These are phyloP conservation scores for Prionchulus punctatus DNA, from an alignment of 2,888 invertebrate genomes.

Conservation along the genomic window DNA sequence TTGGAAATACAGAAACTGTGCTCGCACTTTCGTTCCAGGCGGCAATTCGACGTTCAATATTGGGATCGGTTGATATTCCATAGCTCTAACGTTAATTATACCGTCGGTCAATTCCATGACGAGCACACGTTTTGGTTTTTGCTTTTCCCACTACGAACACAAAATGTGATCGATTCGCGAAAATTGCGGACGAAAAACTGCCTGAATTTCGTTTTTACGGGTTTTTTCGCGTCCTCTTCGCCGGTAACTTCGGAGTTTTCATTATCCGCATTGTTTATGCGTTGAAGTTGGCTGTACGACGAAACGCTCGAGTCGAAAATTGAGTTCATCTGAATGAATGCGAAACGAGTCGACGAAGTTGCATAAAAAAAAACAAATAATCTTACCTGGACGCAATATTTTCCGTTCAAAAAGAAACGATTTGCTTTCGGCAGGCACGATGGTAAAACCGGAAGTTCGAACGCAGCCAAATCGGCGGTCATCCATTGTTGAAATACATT, in stretches of 20 bases:
- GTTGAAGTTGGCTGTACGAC: constrained; percentile 46
- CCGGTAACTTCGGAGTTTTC: constrained; percentile 34
- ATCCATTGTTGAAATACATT: background rate
- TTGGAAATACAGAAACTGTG: background rate
- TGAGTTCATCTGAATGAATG: background rate
- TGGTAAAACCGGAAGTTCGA: background rate
- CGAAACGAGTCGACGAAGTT: background rate
- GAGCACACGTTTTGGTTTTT: constrained; percentile 47
- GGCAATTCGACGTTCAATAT: constrained; percentile 27
- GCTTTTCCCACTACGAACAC: constrained; percentile 40
- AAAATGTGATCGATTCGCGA: background rate
- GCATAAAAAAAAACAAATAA: background rate
- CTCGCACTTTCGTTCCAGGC: constrained; percentile 36
- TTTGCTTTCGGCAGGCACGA: background rate
- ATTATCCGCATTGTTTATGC: constrained; percentile 40
- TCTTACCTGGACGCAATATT: background rate
- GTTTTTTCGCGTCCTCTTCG: constrained; percentile 16
- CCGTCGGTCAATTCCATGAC: constrained; percentile 59
- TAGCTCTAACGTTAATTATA: constrained; percentile 48
- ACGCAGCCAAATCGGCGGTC: background rate
- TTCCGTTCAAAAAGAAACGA: background rate
- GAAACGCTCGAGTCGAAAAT: constrained; percentile 16
- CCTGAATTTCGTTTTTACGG: background rate
- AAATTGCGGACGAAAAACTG: too few relatives aligned
- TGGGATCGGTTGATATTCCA: constrained; percentile 49